These are phyloP conservation scores for Promerops cafer DNA, from an alignment of 2,113 vertebrate genomes.

Conservation along the genomic window DNA sequence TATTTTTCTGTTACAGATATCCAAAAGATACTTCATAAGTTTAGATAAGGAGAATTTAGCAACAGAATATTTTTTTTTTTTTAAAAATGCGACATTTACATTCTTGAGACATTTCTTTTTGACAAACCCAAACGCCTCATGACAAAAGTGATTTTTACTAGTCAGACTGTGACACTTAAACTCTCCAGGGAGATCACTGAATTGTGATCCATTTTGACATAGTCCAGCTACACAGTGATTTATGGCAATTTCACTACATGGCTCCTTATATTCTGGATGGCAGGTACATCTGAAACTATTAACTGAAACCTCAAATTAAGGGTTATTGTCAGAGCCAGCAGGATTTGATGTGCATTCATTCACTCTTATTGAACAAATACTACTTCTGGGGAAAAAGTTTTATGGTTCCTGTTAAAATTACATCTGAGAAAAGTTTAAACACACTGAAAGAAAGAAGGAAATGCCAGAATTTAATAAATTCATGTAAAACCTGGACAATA, in stretches of 20 bases:
- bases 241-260: conserved; percentile 64
- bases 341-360: conserved; percentile 68
- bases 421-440: background rate
- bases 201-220: conserved; percentile 69
- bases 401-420: background rate
- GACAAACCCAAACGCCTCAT: background rate
- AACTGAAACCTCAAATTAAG: conserved; percentile 62
- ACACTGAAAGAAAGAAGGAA: background rate
- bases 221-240: conserved; percentile 66
- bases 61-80: background rate
- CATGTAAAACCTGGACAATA: background rate
- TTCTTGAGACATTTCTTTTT: background rate
- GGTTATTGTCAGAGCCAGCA: conserved; percentile 58
- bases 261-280: conserved; percentile 62
- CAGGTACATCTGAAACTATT: conserved; percentile 69
- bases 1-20: background rate
- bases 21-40: background rate
- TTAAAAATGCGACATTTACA: background rate
- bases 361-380: conserved; percentile 59
- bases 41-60: background rate
- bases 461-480: background rate
- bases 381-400: conserved; percentile 12
- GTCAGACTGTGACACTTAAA: conserved; percentile 68
- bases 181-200: conserved; percentile 56
- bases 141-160: conserved; percentile 55